These are phyloP conservation scores for Megaceryle alcyon DNA, from an alignment of 2,797 vertebrate species.

Conservation along the genomic window DNA sequence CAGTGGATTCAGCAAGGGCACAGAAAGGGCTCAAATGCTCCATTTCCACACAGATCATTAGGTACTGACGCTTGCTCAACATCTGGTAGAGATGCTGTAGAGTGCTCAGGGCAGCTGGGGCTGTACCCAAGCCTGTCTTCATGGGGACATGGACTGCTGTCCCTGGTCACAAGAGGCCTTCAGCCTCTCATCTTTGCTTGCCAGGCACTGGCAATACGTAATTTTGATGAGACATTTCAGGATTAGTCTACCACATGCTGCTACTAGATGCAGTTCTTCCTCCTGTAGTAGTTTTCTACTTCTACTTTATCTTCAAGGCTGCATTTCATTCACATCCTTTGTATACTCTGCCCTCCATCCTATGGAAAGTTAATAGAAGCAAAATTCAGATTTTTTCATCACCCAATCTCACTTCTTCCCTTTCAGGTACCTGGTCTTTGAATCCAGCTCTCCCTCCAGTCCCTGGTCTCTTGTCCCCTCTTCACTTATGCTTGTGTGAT, in stretches of 20 bases:
- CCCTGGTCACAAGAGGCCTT: neutral
- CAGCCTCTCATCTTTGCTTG: neutral
- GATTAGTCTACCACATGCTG: neutral
- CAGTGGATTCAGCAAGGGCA: neutral
- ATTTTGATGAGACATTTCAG: rapidly evolving
- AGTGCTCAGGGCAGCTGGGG: neutral
- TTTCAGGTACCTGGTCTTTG: neutral
- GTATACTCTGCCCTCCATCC: neutral
- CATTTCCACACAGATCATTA: neutral
- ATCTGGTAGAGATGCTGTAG: neutral
- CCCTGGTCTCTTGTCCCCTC: neutral
- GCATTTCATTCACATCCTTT: neutral
- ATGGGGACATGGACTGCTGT: neutral
- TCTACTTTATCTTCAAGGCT: neutral
- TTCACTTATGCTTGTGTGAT: rapidly evolving
- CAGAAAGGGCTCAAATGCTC: neutral
- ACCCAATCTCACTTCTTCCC: neutral
- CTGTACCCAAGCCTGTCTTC: neutral
- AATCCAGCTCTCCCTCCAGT: neutral
- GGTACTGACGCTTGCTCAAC: neutral
- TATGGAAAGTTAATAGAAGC: neutral
- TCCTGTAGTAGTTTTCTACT: neutral
- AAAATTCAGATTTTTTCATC: neutral
- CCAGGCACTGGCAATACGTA: neutral
- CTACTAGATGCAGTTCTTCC: neutral